Evolutionary conservation across 2,888 invertebrate genomes (phyloP).

Genomic region (Drosophila tripunctata): DNA sequence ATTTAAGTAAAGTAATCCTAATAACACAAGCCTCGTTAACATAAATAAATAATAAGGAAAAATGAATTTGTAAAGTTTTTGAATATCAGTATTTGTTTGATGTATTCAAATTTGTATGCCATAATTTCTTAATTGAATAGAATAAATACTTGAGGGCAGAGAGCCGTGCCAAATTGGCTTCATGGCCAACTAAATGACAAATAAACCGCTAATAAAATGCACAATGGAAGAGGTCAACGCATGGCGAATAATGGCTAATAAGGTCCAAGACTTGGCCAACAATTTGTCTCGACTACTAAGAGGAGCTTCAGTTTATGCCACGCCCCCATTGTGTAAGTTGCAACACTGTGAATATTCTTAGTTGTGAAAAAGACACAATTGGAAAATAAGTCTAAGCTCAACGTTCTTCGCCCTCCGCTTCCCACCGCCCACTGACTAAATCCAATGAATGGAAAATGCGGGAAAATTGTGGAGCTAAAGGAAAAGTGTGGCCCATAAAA

Average conservation of each 20-base stretch:
- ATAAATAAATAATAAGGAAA: too few species aligned
- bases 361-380: slow-evolving; percentile 6
- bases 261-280: background rate
- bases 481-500: slow-evolving; percentile 30
- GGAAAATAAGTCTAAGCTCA: slow-evolving; percentile 17
- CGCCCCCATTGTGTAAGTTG: slow-evolving; percentile 6
- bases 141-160: background rate
- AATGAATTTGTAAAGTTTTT: too few species aligned
- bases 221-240: slow-evolving; percentile 9
- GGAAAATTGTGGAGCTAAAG: background rate
- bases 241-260: slow-evolving; percentile 7
- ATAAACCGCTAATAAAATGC: slow-evolving; percentile 7
- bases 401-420: too few species aligned
- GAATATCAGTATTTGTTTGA: background rate
- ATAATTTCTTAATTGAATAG: background rate
- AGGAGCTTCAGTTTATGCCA: background rate
- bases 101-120: background rate
- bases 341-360: background rate
- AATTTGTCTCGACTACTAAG: background rate
- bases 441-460: background rate
- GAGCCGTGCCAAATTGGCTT: background rate
- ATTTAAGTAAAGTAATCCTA: too few species aligned
- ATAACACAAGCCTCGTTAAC: too few species aligned
- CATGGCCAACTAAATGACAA: background rate
- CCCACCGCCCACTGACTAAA: slow-evolving; percentile 1